Conservation (phyloP, 1,140 invertebrate genomes). For the Eurosta solidaginis region DNA sequence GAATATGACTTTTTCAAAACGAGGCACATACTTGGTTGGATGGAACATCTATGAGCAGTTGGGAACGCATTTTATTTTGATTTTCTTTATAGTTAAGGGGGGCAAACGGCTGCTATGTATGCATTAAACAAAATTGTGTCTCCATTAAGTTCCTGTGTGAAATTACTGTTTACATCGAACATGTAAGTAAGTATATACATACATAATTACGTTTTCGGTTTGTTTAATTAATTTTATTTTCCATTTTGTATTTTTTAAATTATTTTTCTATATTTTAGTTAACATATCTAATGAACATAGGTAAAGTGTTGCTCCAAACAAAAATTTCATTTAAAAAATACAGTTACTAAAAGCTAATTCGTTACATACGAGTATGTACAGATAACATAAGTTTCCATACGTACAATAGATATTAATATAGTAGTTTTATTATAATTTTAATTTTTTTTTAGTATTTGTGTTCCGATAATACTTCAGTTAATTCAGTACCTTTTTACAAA, state of each 20-base stretch:
- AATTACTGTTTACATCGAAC: constrained; percentile 30
- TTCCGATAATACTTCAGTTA: constrained; percentile 25
- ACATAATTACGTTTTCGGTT: constrained; percentile 11
- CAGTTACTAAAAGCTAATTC: constrained; percentile 20
- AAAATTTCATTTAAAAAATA: constrained; percentile 29
- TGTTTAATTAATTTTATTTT: constrained; percentile 24
- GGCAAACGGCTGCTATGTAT: too few species aligned
- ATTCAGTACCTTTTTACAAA: constrained; percentile 27
- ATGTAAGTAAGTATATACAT: constrained; percentile 39
- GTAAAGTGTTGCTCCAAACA: not conserved
- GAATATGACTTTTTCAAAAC: too few species aligned
- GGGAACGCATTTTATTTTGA: too few species aligned
- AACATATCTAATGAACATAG: constrained; percentile 4
- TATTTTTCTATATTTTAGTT: constrained; percentile 14
- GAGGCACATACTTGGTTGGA: too few species aligned
- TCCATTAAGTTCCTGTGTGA: too few species aligned
- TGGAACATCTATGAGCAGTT: too few species aligned
- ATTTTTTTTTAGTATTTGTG: not conserved
- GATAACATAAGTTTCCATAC: constrained; percentile 17
- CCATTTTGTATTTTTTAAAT: constrained; percentile 12
- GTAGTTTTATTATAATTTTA: not conserved
- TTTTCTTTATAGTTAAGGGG: too few species aligned
- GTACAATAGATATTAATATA: not conserved
- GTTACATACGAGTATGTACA: constrained; percentile 25
- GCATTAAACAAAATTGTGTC: too few species aligned